phyloP scores from a whole-genome alignment of 2,797 vertebrate species.

The Ambastaia sidthimunki region DNA sequence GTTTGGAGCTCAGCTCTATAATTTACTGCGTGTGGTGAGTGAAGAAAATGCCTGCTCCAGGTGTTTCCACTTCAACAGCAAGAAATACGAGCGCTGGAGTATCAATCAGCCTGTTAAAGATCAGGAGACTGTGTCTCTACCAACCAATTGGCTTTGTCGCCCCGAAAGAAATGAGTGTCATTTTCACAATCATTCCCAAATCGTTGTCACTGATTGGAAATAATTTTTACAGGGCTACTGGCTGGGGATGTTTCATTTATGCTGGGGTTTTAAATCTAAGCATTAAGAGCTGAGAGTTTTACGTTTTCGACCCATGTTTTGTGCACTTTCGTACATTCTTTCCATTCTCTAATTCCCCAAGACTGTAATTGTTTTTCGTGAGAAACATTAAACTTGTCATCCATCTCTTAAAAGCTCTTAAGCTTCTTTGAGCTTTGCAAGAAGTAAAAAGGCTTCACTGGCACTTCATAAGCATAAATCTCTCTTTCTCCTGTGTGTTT shows the following conservation, averaged over 20 bases:
- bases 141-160: constrained; percentile 75
- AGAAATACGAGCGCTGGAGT: constrained; percentile 71
- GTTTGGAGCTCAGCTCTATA: constrained; percentile 71
- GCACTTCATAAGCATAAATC: constrained; percentile 33
- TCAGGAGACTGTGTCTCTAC: constrained; percentile 69
- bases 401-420: constrained; percentile 31
- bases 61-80: constrained; percentile 78
- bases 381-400: constrained; percentile 41
- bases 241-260: constrained; percentile 56
- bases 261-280: constrained; percentile 56
- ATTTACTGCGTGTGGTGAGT: constrained; percentile 78
- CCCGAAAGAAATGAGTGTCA: constrained; percentile 65
- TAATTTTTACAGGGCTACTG: constrained; percentile 72
- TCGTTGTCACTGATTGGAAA: constrained; percentile 71
- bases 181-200: constrained; percentile 70
- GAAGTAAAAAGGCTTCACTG: constrained; percentile 6
- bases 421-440: constrained; percentile 26
- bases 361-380: constrained; percentile 50
- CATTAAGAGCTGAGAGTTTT: constrained; percentile 47
- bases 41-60: constrained; percentile 74
- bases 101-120: constrained; percentile 73
- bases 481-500: constrained; percentile 27
- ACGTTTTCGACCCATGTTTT: constrained; percentile 10
- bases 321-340: constrained; percentile 34
- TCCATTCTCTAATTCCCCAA: constrained; percentile 46